Conservation (phyloP, 2,888 invertebrate genomes). For the Lasioglossum malachurum region DNA sequence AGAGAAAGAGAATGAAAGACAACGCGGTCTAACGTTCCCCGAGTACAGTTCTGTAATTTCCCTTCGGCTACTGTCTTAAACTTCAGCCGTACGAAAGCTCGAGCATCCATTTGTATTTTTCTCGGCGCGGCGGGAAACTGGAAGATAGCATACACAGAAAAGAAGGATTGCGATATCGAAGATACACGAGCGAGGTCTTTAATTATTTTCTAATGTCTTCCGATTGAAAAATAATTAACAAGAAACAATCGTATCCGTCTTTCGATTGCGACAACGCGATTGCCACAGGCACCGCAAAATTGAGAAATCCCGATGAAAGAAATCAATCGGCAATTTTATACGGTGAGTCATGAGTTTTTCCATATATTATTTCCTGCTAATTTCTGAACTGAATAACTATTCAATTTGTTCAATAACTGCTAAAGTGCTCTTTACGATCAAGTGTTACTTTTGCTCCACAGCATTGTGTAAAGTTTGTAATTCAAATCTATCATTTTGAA, state of each 20-base stretch:
- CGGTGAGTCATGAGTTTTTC: background rate
- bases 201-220: conserved; percentile 17
- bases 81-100: background rate
- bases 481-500: background rate
- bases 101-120: background rate
- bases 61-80: background rate
- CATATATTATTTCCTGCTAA: background rate
- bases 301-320: conserved; percentile 17
- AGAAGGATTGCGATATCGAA: background rate
- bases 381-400: background rate
- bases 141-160: background rate
- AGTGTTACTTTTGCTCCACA: background rate
- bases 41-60: too few species aligned
- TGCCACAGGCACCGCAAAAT: conserved; percentile 20
- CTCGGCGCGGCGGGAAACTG: background rate
- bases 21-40: too few species aligned
- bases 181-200: background rate
- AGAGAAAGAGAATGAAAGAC: too few species aligned
- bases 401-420: background rate
- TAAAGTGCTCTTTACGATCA: background rate
- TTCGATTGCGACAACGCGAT: conserved; percentile 9
- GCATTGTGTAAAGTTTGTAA: background rate
- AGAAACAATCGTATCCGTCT: background rate
- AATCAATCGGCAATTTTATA: conserved; percentile 6
- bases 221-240: conserved; percentile 17